Evolutionary conservation across 2,113 vertebrate species (phyloP).

Genomic region (Sander lucioperca): DNA sequence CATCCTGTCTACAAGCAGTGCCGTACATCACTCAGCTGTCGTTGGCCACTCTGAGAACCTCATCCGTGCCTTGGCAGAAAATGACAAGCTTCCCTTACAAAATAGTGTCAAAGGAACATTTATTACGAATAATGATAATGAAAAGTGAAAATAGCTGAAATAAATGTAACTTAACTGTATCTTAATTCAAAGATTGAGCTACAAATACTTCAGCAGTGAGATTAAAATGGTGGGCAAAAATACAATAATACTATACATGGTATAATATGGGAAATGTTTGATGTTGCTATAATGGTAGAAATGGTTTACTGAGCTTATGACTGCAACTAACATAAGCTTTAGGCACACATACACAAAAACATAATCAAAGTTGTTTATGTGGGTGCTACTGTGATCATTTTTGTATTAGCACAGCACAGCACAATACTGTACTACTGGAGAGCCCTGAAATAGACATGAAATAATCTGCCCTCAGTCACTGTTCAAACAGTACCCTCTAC

Average conservation of each 20-base stretch:
- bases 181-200: background rate
- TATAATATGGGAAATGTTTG: slow-evolving; percentile 22
- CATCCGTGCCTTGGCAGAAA: slow-evolving; percentile 55
- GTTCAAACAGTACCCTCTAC: slow-evolving; percentile 49
- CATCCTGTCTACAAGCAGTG: slow-evolving; percentile 69
- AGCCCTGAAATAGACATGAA: slow-evolving; percentile 33
- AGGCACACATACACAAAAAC: background rate
- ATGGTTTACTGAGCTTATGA: slow-evolving; percentile 8
- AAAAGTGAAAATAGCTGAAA: background rate
- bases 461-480: slow-evolving; percentile 50
- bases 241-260: no score
- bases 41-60: slow-evolving; percentile 54
- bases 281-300: background rate
- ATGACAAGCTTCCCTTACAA: slow-evolving; percentile 17
- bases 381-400: slow-evolving; percentile 20
- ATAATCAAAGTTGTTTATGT: slow-evolving; percentile 1
- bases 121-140: slow-evolving; percentile 3
- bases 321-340: background rate
- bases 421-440: slow-evolving; percentile 1
- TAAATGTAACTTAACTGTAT: slow-evolving; percentile 15
- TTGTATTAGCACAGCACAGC: background rate
- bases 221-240: background rate
- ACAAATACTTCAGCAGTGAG: background rate
- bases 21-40: slow-evolving; percentile 76
- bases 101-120: slow-evolving; percentile 18